These are phyloP conservation scores for Steromphala cineraria DNA, from an alignment of 2,888 invertebrate genomes.

Conservation along the genomic window DNA sequence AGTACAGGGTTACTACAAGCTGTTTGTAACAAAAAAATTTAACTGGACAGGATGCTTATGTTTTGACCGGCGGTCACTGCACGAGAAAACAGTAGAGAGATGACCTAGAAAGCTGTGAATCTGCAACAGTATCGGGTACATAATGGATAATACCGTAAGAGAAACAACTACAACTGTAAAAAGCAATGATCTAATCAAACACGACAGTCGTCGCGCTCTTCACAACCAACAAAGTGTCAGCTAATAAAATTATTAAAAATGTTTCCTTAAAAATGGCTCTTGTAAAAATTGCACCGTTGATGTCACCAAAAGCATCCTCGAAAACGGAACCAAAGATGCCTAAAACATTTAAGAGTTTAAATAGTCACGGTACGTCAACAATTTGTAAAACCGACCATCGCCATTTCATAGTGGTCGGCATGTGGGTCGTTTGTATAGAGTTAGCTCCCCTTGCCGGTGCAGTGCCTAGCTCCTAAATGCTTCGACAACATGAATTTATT, in stretches of 20 bases:
- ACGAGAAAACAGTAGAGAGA: not conserved
- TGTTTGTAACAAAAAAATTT: slow-evolving; percentile 17
- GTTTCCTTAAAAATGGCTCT: not conserved
- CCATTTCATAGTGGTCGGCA: too few relatives aligned
- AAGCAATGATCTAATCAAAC: not conserved
- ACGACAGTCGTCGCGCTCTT: not conserved
- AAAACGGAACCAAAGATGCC: not conserved
- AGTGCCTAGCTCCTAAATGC: too few relatives aligned
- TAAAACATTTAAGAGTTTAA: too few relatives aligned
- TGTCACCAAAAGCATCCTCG: not conserved
- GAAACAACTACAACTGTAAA: slow-evolving; percentile 2
- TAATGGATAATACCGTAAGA: not conserved
- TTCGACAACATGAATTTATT: too few relatives aligned
- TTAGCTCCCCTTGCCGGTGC: too few relatives aligned
- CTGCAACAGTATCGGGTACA: not conserved
- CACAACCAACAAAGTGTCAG: not conserved
- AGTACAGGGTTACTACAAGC: slow-evolving; percentile 66
- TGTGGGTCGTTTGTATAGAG: too few relatives aligned
- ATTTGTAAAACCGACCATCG: too few relatives aligned
- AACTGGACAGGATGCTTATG: not conserved
- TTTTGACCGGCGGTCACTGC: not conserved
- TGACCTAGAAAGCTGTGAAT: not conserved
- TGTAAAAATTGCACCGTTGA: slow-evolving; percentile 6
- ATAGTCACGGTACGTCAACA: too few relatives aligned
- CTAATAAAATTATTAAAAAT: not conserved